Evolutionary conservation across 2,888 invertebrate genomes (phyloP), one percentile per base, ranked within the genome.

Genomic region (Tetropium fuscum): DNA sequence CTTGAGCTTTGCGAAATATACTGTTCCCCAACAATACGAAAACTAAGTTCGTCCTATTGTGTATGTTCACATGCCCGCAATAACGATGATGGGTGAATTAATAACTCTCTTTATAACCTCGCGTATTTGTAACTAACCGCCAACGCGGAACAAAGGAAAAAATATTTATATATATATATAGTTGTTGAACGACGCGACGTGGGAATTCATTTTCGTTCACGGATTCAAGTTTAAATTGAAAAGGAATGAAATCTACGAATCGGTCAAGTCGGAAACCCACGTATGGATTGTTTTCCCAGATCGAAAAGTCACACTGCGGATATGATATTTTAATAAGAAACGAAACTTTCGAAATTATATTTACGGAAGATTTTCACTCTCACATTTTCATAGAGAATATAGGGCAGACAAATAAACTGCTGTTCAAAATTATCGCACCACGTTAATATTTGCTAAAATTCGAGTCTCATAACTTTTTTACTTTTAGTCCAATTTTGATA

Each of bases 221-320:
- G 40, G 10, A 20, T 40, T 38, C 40, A 40, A 40, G 19, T 40
- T 40, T 40, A 40, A 19, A 40, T 40, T 40, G 40, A 40, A 40
- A 10, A 11, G 19, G 20, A 5, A 40, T 6, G 40, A 40, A 40
- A 40, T 20, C 40, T 11, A 10, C 20, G 7, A 34, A 20, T 11
- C 40, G 20, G 19, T 20, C 20, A 40, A 10, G 11, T 20, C 20
- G 16, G 19, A 40, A 40, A 40, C 10, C 40, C 40, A 6, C 19
- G 18, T 40, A 40, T 20, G 11, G 18, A 20, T 20, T 40, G 18
- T 40, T 40, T 20, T 40, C 40, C 40, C 40, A 10, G 20, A 38
- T 19, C 10, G 40, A 40, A 40, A 40, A 34, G 13, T 34, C 13
- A 15, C 34, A 13, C 8, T 34, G 5, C 13, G 5, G 4, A 34